phyloP scores from a whole-genome alignment of 2,797 vertebrate genomes.

The Sebastes nivosus region DNA sequence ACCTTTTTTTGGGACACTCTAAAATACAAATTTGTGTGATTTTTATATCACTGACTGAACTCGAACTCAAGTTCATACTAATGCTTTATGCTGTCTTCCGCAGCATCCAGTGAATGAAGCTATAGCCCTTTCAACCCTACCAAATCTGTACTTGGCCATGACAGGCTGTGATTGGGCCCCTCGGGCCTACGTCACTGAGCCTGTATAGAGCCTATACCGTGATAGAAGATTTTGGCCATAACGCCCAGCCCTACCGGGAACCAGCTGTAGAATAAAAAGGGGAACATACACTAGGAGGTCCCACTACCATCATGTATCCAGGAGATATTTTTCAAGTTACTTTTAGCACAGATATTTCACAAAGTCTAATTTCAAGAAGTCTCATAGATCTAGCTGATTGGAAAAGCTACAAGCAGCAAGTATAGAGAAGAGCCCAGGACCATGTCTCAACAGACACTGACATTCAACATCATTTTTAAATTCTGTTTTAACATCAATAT shows the following conservation, averaged over 20 bases:
- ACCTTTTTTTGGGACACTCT: too few relatives aligned
- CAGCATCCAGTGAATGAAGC: too few relatives aligned
- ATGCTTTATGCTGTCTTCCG: too few relatives aligned
- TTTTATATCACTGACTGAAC: too few relatives aligned
- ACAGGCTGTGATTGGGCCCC: too few relatives aligned
- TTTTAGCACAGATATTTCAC: constrained; percentile 24
- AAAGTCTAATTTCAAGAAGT: constrained; percentile 39
- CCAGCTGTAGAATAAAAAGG: background rate
- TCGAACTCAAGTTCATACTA: background rate
- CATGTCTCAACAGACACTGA: constrained; percentile 1
- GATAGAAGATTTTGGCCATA: too few relatives aligned
- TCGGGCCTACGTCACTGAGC: too few relatives aligned
- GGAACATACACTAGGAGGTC: background rate
- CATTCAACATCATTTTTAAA: constrained; percentile 21
- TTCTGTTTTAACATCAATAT: constrained; percentile 13
- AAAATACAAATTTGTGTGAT: too few relatives aligned
- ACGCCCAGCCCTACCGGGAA: background rate
- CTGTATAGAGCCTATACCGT: too few relatives aligned
- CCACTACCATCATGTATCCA: constrained; percentile 5
- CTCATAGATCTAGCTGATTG: constrained; percentile 40
- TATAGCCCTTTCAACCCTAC: too few relatives aligned
- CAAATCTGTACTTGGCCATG: too few relatives aligned
- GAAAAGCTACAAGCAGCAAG: constrained; percentile 37
- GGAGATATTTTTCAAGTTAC: background rate
- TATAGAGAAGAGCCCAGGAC: constrained; percentile 28